phyloP scores from a whole-genome alignment of 2,888 invertebrate species.

The Serripes groenlandicus region DNA sequence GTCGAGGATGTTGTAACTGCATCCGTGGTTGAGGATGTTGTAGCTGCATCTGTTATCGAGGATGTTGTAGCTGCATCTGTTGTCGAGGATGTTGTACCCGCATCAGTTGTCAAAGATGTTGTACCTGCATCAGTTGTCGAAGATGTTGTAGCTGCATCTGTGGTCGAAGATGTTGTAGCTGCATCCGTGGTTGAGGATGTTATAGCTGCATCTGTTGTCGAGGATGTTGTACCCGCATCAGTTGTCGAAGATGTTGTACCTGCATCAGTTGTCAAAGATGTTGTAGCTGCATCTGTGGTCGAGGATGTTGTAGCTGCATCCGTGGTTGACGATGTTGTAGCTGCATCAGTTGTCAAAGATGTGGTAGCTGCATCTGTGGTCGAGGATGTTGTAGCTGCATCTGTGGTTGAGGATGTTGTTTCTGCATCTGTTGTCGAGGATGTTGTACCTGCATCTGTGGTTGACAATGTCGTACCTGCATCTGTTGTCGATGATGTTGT shows the following conservation, averaged over 20 bases:
- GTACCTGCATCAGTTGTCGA: not conserved
- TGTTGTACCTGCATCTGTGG: not conserved
- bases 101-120: not conserved
- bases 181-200: not conserved
- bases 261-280: not conserved
- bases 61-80: not conserved
- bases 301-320: not conserved
- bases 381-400: not conserved
- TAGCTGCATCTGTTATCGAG: not conserved
- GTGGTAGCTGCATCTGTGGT: not conserved
- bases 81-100: not conserved
- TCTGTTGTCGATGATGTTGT: not conserved
- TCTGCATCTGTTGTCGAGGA: not conserved
- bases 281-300: not conserved
- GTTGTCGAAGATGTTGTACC: not conserved
- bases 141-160: not conserved
- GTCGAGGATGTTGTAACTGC: not conserved
- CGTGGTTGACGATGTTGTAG: not conserved
- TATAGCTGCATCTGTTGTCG: not conserved
- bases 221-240: not conserved
- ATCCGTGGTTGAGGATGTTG: not conserved
- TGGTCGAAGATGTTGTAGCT: not conserved
- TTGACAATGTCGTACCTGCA: not conserved
- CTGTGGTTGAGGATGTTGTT: not conserved
- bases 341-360: not conserved